phyloP scores from a whole-genome alignment of 2,888 invertebrate genomes.

The Unio delphinus region DNA sequence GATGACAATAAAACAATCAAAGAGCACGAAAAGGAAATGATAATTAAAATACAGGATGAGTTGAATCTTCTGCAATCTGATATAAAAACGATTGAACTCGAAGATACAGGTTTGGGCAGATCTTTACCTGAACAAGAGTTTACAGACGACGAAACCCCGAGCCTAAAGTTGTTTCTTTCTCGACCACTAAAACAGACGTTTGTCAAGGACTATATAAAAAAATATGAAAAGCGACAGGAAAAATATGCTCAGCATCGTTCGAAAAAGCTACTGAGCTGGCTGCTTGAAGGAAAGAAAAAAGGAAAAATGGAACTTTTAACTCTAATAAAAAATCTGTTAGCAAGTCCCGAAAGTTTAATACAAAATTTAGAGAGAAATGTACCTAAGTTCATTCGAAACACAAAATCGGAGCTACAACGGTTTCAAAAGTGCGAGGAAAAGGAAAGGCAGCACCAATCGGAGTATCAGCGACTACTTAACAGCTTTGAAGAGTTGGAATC shows the following conservation, averaged over 20 bases:
- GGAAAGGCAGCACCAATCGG: constrained; percentile 26
- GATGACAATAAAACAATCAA: constrained; percentile 22
- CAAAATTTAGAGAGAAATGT: constrained; percentile 22
- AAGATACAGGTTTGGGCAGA: constrained; percentile 1
- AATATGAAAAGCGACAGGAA: constrained; percentile 25
- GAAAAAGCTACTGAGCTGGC: constrained; percentile 15
- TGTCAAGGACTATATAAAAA: constrained; percentile 8
- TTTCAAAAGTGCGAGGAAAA: constrained; percentile 26
- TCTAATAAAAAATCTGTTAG: constrained; percentile 27
- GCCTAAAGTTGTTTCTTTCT: not conserved
- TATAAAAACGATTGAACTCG: constrained; percentile 35
- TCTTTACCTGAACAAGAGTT: no score
- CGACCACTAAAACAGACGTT: no score
- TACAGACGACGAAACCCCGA: not conserved
- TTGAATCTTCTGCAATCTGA: constrained; percentile 43
- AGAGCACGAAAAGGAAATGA: constrained; percentile 25
- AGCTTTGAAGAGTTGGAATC: constrained; percentile 38
- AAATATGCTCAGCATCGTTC: constrained; percentile 27
- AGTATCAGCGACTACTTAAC: constrained; percentile 43
- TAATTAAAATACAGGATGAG: constrained; percentile 28
- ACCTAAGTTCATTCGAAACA: constrained; percentile 40
- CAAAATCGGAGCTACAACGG: constrained; percentile 41
- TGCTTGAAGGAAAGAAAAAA: constrained; percentile 7
- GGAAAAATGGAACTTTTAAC: constrained; percentile 9
- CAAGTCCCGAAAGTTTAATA: constrained; percentile 29